These are phyloP conservation scores for Bombus superbus DNA, from an alignment of 1,140 invertebrate species.

Conservation along the genomic window DNA sequence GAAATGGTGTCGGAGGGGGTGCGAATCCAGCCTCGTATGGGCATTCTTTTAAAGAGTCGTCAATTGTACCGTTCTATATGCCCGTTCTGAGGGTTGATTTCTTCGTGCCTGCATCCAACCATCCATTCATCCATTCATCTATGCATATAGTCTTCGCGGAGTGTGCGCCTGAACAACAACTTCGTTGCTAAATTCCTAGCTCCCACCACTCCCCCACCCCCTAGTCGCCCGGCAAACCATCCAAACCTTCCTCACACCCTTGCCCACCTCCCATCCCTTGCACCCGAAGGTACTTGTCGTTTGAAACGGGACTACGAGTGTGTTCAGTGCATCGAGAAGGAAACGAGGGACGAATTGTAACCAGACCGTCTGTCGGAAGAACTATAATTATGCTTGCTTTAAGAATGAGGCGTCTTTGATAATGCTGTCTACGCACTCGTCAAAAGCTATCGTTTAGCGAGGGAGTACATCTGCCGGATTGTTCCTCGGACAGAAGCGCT, in stretches of 20 bases:
- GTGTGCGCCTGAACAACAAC: slow-evolving; percentile 67
- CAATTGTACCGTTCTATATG: slow-evolving; percentile 79
- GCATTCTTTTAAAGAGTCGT: slow-evolving; percentile 80
- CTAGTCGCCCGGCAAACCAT: neutral
- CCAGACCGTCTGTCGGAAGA: slow-evolving; percentile 37
- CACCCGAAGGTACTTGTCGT: slow-evolving; percentile 59
- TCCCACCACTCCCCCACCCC: neutral
- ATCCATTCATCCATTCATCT: slow-evolving; percentile 64
- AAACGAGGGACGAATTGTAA: slow-evolving; percentile 62
- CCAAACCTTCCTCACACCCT: neutral
- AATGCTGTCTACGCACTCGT: slow-evolving; percentile 17
- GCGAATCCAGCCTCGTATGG: slow-evolving; percentile 76
- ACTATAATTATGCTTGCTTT: slow-evolving; percentile 55
- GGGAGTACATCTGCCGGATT: slow-evolving; percentile 50
- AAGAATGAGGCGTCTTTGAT: slow-evolving; percentile 57
- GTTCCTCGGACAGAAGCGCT: slow-evolving; percentile 4
- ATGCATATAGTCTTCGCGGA: slow-evolving; percentile 52
- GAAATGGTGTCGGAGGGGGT: slow-evolving; percentile 55
- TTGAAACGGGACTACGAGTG: slow-evolving; percentile 50
- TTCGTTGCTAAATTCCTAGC: slow-evolving; percentile 70
- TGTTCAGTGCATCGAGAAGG: slow-evolving; percentile 58
- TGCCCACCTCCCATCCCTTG: neutral
- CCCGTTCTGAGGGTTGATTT: slow-evolving; percentile 75
- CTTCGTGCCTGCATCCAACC: slow-evolving; percentile 56
- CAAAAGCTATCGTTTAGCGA: slow-evolving; percentile 44